Evolutionary conservation across 1,140 invertebrate genomes (phyloP), one percentile per base, ranked within the genome.

Genomic region (Phortica variegata): DNA sequence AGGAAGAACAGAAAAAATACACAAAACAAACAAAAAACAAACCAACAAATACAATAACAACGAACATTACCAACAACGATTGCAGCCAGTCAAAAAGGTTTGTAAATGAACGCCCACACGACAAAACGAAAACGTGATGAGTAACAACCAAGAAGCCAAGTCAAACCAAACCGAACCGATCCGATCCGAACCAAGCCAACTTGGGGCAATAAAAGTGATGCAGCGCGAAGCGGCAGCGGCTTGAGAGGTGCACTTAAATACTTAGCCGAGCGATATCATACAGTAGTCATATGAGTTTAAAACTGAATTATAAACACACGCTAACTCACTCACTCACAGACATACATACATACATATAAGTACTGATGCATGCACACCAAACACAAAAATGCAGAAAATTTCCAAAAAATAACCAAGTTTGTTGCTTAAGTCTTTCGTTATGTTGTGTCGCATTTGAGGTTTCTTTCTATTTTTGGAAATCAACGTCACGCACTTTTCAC

Each of bases 401-500:
- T 15, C 33, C 12, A 34, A 34, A 34, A 34, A 15, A 7, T 15
- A 6, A 7, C 16, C 4, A 15, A 52, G 53, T 56, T 56, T 18
- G 53, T 44, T 41, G 33, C 33, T 34, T 34, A n/a, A 34, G 33
- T 34, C 33, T 6, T 34, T 7, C 33, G 39, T 15, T 18, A 38
- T 6, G 6, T 32, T 13, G 19, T 18, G 26, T 34, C 29, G 15
- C 3, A 16, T 15, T 43, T 43, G 42, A 31, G 12, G 32, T 31
- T 18, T 44, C 6, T 29, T 48, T 34, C 26, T 37, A 12, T 52
- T 48, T 55, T 44, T 26, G 43, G 43, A 10, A 38, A 36, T 36
- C 8, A 23, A 49, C 53, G 61, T 53, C 63, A 66, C 57, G 60
- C 63, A 66, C 61, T 66, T 66, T 58, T 49, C 62, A 61, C 61